These are phyloP conservation scores for Sandelia bainsii DNA, from an alignment of 2,797 vertebrate genomes.

Conservation along the genomic window DNA sequence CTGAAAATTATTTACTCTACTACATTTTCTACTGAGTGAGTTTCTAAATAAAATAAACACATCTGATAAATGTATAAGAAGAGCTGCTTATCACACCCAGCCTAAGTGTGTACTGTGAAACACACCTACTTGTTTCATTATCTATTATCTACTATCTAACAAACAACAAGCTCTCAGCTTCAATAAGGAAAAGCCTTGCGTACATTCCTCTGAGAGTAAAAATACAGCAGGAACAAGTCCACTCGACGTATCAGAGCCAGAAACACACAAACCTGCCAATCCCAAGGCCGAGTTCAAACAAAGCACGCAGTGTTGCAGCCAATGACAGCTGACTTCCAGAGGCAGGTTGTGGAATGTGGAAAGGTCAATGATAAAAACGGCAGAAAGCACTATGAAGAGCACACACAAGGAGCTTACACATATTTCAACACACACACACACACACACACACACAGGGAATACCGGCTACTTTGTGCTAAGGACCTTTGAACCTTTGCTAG, in stretches of 20 bases:
- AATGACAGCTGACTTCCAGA: constrained; percentile 70
- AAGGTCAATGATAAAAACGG: constrained; percentile 76
- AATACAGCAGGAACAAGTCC: constrained; percentile 56
- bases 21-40: neutral
- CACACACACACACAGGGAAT: neutral
- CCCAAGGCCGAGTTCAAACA: constrained; percentile 73
- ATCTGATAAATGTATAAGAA: neutral
- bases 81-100: neutral
- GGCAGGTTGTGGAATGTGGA: constrained; percentile 78
- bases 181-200: constrained; percentile 29
- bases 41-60: neutral
- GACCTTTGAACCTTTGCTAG: constrained; percentile 20
- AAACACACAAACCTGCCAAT: constrained; percentile 66
- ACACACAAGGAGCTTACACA: constrained; percentile 9
- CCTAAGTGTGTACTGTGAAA: neutral
- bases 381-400: constrained; percentile 18
- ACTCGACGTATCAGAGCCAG: constrained; percentile 45
- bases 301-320: constrained; percentile 69
- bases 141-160: constrained; percentile 3
- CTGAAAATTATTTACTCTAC: neutral
- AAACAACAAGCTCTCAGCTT: constrained; percentile 29
- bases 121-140: neutral
- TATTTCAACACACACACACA: constrained; percentile 1
- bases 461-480: neutral
- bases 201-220: constrained; percentile 52